These are phyloP conservation scores for Xerus rutilus DNA, from an alignment of 2,797 vertebrate species.

Conservation along the genomic window DNA sequence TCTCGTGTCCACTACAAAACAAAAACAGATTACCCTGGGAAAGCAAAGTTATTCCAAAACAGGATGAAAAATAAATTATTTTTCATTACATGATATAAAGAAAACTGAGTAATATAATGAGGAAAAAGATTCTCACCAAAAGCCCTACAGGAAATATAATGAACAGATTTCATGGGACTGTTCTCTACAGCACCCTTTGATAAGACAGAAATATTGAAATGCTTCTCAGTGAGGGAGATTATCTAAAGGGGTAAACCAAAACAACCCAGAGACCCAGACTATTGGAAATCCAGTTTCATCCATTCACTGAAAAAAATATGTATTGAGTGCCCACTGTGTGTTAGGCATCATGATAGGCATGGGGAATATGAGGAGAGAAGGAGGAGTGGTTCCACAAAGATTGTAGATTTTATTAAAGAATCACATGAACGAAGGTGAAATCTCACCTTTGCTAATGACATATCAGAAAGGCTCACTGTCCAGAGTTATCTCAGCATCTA, in stretches of 20 bases:
- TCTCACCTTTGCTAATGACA: background rate
- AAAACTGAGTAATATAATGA: slow-evolving; percentile 56
- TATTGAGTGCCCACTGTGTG: background rate
- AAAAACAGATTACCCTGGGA: slow-evolving; percentile 63
- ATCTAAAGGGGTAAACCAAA: background rate
- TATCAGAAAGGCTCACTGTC: background rate
- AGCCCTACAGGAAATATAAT: slow-evolving; percentile 27
- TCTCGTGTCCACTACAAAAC: slow-evolving; percentile 36
- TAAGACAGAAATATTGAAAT: slow-evolving; percentile 45
- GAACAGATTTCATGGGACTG: slow-evolving; percentile 4
- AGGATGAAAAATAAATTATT: slow-evolving; percentile 64
- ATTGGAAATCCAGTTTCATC: background rate
- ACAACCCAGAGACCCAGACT: background rate
- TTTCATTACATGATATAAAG: slow-evolving; percentile 44
- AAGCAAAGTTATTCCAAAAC: slow-evolving; percentile 69
- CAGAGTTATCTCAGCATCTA: background rate
- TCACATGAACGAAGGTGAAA: slow-evolving; percentile 31
- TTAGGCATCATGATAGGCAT: background rate
- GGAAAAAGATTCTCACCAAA: slow-evolving; percentile 46
- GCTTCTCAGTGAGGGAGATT: background rate
- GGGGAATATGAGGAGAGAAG: background rate
- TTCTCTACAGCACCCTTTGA: slow-evolving; percentile 4
- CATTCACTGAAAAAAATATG: background rate
- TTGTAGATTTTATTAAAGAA: slow-evolving; percentile 4
- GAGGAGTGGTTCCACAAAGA: background rate